Evolutionary conservation across 1,140 invertebrate species (phyloP).

Genomic region (Colletes gigas): DNA sequence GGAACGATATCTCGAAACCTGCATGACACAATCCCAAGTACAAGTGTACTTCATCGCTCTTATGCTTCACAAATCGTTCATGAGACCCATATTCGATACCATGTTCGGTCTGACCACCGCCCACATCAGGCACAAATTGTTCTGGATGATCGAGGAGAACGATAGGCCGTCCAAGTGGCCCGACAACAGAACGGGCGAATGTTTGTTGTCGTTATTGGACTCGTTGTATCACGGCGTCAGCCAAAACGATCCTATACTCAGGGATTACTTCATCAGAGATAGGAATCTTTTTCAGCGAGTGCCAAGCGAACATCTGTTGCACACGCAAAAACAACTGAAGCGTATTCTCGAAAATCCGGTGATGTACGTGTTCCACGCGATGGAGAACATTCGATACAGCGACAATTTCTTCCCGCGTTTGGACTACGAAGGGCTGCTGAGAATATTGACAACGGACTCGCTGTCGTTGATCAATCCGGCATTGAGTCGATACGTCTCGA

Average conservation of each 20-base stretch:
- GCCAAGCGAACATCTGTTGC: slow-evolving; percentile 83
- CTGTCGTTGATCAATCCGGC: slow-evolving; percentile 74
- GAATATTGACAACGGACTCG: slow-evolving; percentile 81
- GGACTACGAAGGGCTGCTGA: slow-evolving; percentile 84
- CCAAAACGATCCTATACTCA: slow-evolving; percentile 83
- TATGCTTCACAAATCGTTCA: slow-evolving; percentile 85
- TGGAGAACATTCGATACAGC: slow-evolving; percentile 85
- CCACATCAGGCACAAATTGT: slow-evolving; percentile 89
- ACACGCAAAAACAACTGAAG: slow-evolving; percentile 85
- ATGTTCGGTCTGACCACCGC: slow-evolving; percentile 83
- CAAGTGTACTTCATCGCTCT: slow-evolving; percentile 85
- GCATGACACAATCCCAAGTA: slow-evolving; percentile 86
- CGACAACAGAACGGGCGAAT: slow-evolving; percentile 86
- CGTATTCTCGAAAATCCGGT: slow-evolving; percentile 87
- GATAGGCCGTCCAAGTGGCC: slow-evolving; percentile 86
- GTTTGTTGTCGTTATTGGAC: slow-evolving; percentile 84
- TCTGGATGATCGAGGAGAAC: slow-evolving; percentile 87
- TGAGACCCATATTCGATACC: slow-evolving; percentile 82
- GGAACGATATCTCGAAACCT: slow-evolving; percentile 87
- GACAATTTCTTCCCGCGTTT: slow-evolving; percentile 85
- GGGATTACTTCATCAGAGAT: slow-evolving; percentile 87
- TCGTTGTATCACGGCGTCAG: slow-evolving; percentile 79
- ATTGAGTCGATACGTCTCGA: slow-evolving; percentile 27
- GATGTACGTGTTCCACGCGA: slow-evolving; percentile 85
- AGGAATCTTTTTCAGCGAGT: slow-evolving; percentile 88